A percentile compares a stretch with the other conserved stretches of the same genome.
Evolutionary conservation across 2,797 vertebrate species (phyloP).

Genomic region (Acestrorhynchus altus): DNA sequence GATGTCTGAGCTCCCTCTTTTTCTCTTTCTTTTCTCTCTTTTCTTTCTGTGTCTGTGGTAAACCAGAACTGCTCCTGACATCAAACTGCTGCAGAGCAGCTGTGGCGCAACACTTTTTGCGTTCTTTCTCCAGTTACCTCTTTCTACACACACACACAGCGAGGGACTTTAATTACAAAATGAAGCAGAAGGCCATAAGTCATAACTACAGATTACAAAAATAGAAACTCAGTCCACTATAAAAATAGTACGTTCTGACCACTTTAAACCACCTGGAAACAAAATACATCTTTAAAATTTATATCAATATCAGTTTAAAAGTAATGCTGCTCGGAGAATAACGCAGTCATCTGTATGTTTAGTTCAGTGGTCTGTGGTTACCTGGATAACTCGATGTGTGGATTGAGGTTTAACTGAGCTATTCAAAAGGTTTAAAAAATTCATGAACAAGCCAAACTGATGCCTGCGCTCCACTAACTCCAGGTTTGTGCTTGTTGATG

Average conservation of each 20-base stretch:
- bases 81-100: slow-evolving; percentile 73
- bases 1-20: slow-evolving; percentile 68
- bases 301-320: slow-evolving; percentile 4
- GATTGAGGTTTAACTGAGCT: background rate
- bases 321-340: slow-evolving; percentile 8
- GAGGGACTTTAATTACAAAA: slow-evolving; percentile 40
- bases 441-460: background rate
- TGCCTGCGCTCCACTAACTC: background rate
- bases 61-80: slow-evolving; percentile 80
- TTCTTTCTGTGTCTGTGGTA: slow-evolving; percentile 66
- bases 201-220: slow-evolving; percentile 34
- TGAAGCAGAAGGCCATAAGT: slow-evolving; percentile 58
- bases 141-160: background rate
- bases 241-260: slow-evolving; percentile 25
- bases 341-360: background rate
- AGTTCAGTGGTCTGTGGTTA: background rate
- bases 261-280: slow-evolving; percentile 13
- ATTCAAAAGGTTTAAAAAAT: no score
- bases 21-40: background rate
- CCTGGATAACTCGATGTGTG: background rate
- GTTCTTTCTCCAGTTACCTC: slow-evolving; percentile 34
- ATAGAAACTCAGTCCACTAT: slow-evolving; percentile 10
- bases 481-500: background rate
- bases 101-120: slow-evolving; percentile 61
- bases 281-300: background rate